Percentiles rank a stretch among this genome's conserved stretches.
Evolutionary conservation across 2,113 vertebrate genomes (phyloP).

Genomic region (Bos taurus): ARS-UCD2.0 NC_037335.1:86213001-86213500

Average conservation of each 20-base stretch:
- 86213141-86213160: neutral
- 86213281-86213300: neutral
- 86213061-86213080: neutral
- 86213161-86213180: neutral
- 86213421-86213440: neutral
- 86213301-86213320: neutral
- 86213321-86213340: neutral
- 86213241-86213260: neutral
- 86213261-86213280: neutral
- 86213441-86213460: neutral
- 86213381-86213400: neutral
- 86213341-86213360: neutral
- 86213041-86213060: neutral
- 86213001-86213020: neutral
- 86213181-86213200: neutral
- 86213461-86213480: neutral
- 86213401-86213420: neutral
- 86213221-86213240: neutral
- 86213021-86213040: neutral
- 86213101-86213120: neutral
- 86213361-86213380: neutral
- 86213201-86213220: neutral
- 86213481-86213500: neutral
- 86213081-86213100: neutral
- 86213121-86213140: neutral